Conservation (phyloP, 1,140 invertebrate species). For the Calliopsis andreniformis region DNA sequence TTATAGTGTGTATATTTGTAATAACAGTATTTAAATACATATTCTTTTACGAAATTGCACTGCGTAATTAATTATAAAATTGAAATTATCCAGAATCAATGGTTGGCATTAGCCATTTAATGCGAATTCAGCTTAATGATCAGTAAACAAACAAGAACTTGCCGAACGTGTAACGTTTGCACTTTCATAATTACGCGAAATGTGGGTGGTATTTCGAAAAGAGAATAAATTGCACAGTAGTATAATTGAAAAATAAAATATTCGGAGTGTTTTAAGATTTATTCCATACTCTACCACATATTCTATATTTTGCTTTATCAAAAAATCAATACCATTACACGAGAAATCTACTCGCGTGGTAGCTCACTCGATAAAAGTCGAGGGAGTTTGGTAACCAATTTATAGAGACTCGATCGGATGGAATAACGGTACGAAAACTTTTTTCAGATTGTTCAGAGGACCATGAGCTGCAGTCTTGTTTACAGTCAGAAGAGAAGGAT, state of each 20-base stretch:
- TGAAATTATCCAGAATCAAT: no score
- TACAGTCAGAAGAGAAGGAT: slow-evolving; percentile 13
- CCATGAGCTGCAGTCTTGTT: slow-evolving; percentile 48
- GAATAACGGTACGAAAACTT: slow-evolving; percentile 25
- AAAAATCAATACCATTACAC: no score
- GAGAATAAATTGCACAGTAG: no score
- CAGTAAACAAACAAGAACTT: slow-evolving; percentile 35
- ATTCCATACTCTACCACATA: no score
- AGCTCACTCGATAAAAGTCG: background rate
- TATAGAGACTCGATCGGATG: slow-evolving; percentile 37
- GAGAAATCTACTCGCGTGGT: background rate
- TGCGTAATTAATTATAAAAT: background rate
- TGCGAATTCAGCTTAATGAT: slow-evolving; percentile 48
- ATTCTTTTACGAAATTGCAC: background rate
- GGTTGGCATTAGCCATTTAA: no score
- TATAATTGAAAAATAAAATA: no score
- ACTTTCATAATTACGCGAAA: slow-evolving; percentile 32
- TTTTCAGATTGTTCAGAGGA: slow-evolving; percentile 51
- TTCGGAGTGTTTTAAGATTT: no score
- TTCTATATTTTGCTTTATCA: no score
- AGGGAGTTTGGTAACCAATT: slow-evolving; percentile 43
- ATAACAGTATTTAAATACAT: slow-evolving; percentile 1
- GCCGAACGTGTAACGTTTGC: slow-evolving; percentile 41
- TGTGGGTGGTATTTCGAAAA: slow-evolving; percentile 14
- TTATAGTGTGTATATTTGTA: background rate